phyloP scores from a whole-genome alignment of 2,888 invertebrate species.

The Catocala fraxini region DNA sequence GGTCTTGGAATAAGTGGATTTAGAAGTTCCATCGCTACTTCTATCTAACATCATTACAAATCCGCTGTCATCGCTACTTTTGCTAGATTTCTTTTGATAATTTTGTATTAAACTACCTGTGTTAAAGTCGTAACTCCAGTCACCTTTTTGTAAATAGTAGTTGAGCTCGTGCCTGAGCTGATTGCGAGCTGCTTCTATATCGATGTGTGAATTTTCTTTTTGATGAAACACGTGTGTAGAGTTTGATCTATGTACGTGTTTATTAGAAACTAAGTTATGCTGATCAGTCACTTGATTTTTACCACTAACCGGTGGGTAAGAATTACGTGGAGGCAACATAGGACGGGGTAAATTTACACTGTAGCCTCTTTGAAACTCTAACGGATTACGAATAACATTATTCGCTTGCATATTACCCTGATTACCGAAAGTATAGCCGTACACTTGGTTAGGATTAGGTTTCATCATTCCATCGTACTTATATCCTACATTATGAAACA shows the following conservation, averaged over 20 bases:
- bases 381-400: conserved; percentile 85
- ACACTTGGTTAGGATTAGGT: conserved; percentile 81
- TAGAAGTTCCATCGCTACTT: conserved; percentile 83
- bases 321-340: conserved; percentile 89
- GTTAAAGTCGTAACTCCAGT: conserved; percentile 84
- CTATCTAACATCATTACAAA: conserved; percentile 85
- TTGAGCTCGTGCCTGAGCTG: conserved; percentile 82
- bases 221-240: conserved; percentile 88
- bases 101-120: conserved; percentile 84
- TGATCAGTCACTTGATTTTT: conserved; percentile 86
- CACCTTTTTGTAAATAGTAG: conserved; percentile 84
- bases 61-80: conserved; percentile 84
- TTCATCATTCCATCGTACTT: conserved; percentile 77
- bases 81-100: conserved; percentile 84
- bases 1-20: conserved; percentile 83
- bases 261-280: conserved; percentile 82
- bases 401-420: conserved; percentile 85
- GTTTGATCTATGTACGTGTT: conserved; percentile 88
- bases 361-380: conserved; percentile 87
- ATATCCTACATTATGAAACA: conserved; percentile 81
- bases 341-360: conserved; percentile 87
- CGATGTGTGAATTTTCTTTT: conserved; percentile 77
- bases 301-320: conserved; percentile 88
- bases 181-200: conserved; percentile 81
- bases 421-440: conserved; percentile 86